These are phyloP conservation scores for Zenarchopterus dispar DNA, from an alignment of 2,797 vertebrate genomes.

Conservation along the genomic window DNA sequence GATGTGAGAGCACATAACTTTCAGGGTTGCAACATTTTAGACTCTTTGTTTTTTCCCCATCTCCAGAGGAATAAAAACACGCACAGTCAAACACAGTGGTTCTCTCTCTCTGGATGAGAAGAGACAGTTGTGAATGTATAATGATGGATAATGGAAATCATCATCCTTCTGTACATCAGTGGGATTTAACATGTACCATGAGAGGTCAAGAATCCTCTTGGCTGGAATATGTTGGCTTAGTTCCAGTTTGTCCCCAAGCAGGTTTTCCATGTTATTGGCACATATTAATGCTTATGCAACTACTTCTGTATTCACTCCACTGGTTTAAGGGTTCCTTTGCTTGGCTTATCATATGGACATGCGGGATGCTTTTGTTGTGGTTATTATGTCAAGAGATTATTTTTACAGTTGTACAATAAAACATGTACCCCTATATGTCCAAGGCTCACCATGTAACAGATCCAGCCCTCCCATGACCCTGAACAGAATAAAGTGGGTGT, in stretches of 20 bases:
- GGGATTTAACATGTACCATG: slow-evolving; percentile 7
- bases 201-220: slow-evolving; percentile 4
- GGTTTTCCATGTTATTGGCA: too few species aligned
- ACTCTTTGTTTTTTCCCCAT: slow-evolving; percentile 4
- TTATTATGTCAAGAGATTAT: background rate
- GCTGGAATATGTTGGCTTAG: slow-evolving; percentile 1
- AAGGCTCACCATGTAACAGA: too few species aligned
- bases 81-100: background rate
- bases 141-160: slow-evolving; percentile 6
- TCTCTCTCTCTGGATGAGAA: slow-evolving; percentile 13
- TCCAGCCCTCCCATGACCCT: too few species aligned
- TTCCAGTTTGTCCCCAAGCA: too few species aligned
- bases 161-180: slow-evolving; percentile 9
- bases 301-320: background rate
- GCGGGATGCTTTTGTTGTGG: background rate
- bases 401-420: background rate
- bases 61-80: too few species aligned
- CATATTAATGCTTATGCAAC: too few species aligned
- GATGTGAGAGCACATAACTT: too few species aligned
- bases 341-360: too few species aligned
- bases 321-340: background rate
- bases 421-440: too few species aligned
- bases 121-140: slow-evolving; percentile 28
- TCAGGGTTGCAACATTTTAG: too few species aligned
- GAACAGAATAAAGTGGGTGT: too few species aligned